A percentile compares a stretch with the other conserved stretches of the same genome.
These are phyloP conservation scores for Oscheius sp. DNA, from an alignment of 1,140 invertebrate genomes.

Conservation along the genomic window DNA sequence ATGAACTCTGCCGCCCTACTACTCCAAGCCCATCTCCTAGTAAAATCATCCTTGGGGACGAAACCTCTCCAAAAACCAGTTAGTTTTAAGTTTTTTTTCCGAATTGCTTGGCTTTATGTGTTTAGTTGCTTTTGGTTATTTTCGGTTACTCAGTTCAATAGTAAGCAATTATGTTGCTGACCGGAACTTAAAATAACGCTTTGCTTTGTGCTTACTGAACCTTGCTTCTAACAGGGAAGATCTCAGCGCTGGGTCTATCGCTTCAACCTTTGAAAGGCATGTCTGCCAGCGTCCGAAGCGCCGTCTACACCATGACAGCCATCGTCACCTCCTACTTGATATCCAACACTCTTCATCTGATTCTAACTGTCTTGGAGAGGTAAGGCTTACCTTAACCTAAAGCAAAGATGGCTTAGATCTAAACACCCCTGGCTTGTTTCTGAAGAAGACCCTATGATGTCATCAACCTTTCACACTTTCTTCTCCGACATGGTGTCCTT, in stretches of 20 bases:
- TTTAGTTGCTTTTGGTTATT: background rate
- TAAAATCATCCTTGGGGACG: background rate
- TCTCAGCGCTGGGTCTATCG: constrained; percentile 20
- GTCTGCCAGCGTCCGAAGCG: constrained; percentile 44
- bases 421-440: constrained; percentile 45
- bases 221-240: background rate
- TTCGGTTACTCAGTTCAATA: no score
- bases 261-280: constrained; percentile 38
- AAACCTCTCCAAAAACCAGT: background rate
- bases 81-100: background rate
- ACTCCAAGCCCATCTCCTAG: background rate
- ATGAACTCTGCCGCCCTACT: background rate
- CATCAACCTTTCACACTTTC: constrained; percentile 55
- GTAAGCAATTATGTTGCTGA: background rate
- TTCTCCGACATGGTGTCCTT: constrained; percentile 53
- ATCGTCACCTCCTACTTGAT: constrained; percentile 52
- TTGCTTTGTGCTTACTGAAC: background rate
- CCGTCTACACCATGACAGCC: constrained; percentile 48
- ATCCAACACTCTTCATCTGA: constrained; percentile 49
- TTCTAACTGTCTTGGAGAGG: constrained; percentile 51
- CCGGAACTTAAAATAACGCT: background rate
- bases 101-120: background rate
- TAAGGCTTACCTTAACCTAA: constrained; percentile 19
- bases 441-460: constrained; percentile 45
- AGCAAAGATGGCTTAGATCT: constrained; percentile 35